Percentiles rank a stretch among this genome's conserved stretches.
These are phyloP conservation scores for Aplochiton taeniatus DNA, from an alignment of 2,797 vertebrate genomes.

Conservation along the genomic window DNA sequence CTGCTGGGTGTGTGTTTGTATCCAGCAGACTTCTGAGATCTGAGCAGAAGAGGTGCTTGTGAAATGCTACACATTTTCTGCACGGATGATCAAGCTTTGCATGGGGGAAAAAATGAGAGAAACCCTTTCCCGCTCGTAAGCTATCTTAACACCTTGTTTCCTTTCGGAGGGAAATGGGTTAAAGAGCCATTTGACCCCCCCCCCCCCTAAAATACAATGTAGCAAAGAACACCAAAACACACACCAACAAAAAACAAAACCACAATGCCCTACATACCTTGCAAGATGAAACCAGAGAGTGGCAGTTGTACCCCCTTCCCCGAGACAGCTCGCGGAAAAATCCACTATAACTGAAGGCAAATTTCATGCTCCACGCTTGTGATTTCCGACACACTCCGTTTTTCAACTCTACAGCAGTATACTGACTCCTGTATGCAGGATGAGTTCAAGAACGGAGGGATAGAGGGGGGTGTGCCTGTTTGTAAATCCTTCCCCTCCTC, in stretches of 20 bases:
- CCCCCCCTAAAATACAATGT: constrained; percentile 16
- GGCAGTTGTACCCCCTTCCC: not conserved
- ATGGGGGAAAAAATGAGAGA: constrained; percentile 7
- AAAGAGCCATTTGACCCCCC: constrained; percentile 46
- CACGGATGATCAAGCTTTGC: constrained; percentile 3
- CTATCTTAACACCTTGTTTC: constrained; percentile 49
- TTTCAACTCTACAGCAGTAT: constrained; percentile 54
- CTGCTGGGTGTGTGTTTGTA: constrained; percentile 11
- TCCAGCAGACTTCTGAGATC: constrained; percentile 3
- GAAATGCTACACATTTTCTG: not conserved
- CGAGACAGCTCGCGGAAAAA: constrained; percentile 20
- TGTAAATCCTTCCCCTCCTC: constrained; percentile 27
- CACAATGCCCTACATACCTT: constrained; percentile 56
- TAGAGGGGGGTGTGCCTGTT: constrained; percentile 44
- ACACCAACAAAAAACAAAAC: constrained; percentile 26
- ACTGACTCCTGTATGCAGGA: constrained; percentile 59
- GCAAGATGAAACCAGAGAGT: constrained; percentile 3
- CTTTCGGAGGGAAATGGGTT: constrained; percentile 32
- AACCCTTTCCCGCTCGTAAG: constrained; percentile 6
- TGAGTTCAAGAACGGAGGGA: constrained; percentile 59
- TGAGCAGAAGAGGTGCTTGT: not conserved
- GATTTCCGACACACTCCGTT: constrained; percentile 31
- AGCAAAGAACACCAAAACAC: constrained; percentile 13
- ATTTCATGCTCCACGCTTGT: constrained; percentile 39
- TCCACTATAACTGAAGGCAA: constrained; percentile 24